Conservation (phyloP, 2,888 invertebrate genomes). For the Adineta ricciae region DNA sequence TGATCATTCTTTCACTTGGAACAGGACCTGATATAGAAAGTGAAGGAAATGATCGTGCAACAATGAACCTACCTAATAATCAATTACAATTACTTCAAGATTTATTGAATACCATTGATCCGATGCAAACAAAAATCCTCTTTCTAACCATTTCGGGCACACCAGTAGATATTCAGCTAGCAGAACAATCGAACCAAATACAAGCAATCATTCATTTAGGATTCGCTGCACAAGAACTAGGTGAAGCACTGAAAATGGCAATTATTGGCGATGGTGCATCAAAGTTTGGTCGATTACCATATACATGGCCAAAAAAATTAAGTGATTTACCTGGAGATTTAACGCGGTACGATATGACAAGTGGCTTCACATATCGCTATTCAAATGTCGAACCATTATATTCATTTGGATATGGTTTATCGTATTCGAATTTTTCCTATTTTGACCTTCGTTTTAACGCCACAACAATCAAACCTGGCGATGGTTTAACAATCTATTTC, state of each 20-base stretch:
- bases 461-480: background rate
- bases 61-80: conserved; percentile 20
- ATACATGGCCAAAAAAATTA: conserved; percentile 7
- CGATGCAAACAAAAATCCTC: background rate
- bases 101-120: background rate
- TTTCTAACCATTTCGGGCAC: background rate
- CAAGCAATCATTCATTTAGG: background rate
- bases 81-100: conserved; percentile 12
- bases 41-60: background rate
- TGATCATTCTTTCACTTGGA: background rate
- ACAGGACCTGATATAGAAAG: background rate
- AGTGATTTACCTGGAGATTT: conserved; percentile 5
- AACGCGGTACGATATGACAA: conserved; percentile 15
- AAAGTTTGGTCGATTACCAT: conserved; percentile 11
- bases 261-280: background rate
- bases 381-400: conserved; percentile 27
- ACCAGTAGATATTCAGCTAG: background rate
- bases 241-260: background rate
- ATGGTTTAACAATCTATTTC: background rate
- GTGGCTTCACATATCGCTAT: conserved; percentile 12
- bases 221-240: conserved; percentile 5
- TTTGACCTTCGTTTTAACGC: background rate
- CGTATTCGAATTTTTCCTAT: conserved; percentile 36
- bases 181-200: background rate
- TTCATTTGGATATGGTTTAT: conserved; percentile 36